These are phyloP conservation scores for Pegea sp. DNA, from an alignment of 23 tunicate genomes.

Conservation along the genomic window DNA sequence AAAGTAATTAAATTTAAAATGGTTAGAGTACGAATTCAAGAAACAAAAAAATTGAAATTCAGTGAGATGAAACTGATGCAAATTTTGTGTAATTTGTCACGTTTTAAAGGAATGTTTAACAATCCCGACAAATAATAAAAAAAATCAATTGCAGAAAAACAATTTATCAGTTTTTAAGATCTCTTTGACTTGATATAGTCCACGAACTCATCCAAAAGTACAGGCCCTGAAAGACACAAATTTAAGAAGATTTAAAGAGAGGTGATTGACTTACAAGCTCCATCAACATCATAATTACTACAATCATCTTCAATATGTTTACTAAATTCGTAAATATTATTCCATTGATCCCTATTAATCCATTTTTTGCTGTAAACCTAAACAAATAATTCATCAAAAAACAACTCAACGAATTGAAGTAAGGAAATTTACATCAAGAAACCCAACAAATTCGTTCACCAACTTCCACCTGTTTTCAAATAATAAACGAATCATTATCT, in stretches of 20 bases:
- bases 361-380: slow-evolving; percentile 16
- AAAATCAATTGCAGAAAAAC: no score
- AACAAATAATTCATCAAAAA: background rate
- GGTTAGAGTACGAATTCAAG: no score
- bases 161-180: no score
- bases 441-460: slow-evolving; percentile 14
- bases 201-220: slow-evolving; percentile 47
- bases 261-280: slow-evolving; percentile 29
- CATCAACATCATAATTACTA: slow-evolving; percentile 59
- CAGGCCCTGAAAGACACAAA: slow-evolving; percentile 39
- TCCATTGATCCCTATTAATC: slow-evolving; percentile 60
- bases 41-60: no score
- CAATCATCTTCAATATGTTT: slow-evolving; percentile 19
- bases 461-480: slow-evolving; percentile 19
- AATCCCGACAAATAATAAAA: no score
- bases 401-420: background rate
- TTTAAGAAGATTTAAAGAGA: background rate
- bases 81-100: no score
- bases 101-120: no score
- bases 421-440: slow-evolving; percentile 17
- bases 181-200: slow-evolving; percentile 40
- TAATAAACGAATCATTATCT: slow-evolving; percentile 26
- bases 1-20: no score
- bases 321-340: slow-evolving; percentile 50
- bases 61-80: no score